Evolutionary conservation across 2,113 vertebrate species (phyloP).

Genomic region (Bubo scandiacus): DNA sequence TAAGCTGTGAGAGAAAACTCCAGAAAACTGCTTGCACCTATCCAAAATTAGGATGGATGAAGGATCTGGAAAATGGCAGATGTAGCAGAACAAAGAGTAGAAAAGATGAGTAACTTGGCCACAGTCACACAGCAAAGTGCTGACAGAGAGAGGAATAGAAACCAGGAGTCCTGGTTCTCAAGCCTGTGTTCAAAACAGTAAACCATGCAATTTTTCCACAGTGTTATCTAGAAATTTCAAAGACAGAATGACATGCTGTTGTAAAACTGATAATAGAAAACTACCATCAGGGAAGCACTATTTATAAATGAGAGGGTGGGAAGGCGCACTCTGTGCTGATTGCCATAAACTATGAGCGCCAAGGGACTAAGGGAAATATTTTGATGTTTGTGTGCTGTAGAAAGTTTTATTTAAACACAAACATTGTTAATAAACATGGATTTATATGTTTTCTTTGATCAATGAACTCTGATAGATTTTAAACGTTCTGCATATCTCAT

Average conservation of each 20-base stretch:
- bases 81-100: not conserved
- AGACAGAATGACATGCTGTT: not conserved
- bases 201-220: not conserved
- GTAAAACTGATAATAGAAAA: constrained; percentile 29
- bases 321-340: not conserved
- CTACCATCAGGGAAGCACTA: not conserved
- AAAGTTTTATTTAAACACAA: constrained; percentile 39
- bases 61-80: not conserved
- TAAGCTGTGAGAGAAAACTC: not conserved
- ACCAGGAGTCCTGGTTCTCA: constrained; percentile 3
- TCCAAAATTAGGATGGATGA: not conserved
- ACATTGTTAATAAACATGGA: constrained; percentile 44
- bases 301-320: constrained; percentile 42
- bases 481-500: not conserved
- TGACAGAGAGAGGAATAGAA: constrained; percentile 12
- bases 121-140: not conserved
- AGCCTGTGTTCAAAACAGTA: not conserved
- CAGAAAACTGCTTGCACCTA: not conserved
- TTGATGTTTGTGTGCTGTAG: constrained; percentile 6
- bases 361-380: not conserved
- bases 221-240: constrained; percentile 36
- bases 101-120: not conserved
- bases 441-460: constrained; percentile 50
- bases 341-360: constrained; percentile 26
- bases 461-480: not conserved